Evolutionary conservation across 1,140 invertebrate species (phyloP).

Genomic region (Heliconius hewitsoni): DNA sequence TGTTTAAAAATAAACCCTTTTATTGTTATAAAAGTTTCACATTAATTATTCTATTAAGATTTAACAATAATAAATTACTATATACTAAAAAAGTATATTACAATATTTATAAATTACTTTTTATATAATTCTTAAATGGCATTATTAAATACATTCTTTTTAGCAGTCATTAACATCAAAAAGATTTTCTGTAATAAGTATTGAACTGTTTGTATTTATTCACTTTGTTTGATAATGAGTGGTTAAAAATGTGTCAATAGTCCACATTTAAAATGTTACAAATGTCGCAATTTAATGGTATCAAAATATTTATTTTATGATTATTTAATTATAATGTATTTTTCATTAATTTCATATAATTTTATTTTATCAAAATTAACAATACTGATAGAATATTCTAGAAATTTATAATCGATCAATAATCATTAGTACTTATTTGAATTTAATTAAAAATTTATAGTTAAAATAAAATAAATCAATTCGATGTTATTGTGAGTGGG

Average conservation of each 20-base stretch:
- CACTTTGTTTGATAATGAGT: neutral
- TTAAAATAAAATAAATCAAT: neutral
- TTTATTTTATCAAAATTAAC: neutral
- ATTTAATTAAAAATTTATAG: neutral
- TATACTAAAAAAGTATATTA: too few species aligned
- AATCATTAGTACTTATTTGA: neutral
- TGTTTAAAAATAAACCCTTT: too few species aligned
- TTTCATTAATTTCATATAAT: neutral
- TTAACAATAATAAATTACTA: too few species aligned
- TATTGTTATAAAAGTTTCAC: too few species aligned
- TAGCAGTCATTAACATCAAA: neutral
- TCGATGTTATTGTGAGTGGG: neutral
- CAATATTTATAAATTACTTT: too few species aligned
- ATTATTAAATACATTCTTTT: neutral
- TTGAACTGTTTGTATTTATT: neutral
- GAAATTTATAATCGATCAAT: neutral
- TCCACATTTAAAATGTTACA: neutral
- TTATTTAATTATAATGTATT: neutral
- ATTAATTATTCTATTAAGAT: too few species aligned
- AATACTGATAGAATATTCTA: neutral
- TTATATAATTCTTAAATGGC: too few species aligned
- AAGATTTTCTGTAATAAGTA: neutral
- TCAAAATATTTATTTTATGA: slow-evolving; percentile 8
- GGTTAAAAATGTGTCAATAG: neutral
- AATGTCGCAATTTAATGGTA: slow-evolving; percentile 3